Evolutionary conservation across 2,797 vertebrate species (phyloP).

Genomic region (Taenioides sp.): DNA sequence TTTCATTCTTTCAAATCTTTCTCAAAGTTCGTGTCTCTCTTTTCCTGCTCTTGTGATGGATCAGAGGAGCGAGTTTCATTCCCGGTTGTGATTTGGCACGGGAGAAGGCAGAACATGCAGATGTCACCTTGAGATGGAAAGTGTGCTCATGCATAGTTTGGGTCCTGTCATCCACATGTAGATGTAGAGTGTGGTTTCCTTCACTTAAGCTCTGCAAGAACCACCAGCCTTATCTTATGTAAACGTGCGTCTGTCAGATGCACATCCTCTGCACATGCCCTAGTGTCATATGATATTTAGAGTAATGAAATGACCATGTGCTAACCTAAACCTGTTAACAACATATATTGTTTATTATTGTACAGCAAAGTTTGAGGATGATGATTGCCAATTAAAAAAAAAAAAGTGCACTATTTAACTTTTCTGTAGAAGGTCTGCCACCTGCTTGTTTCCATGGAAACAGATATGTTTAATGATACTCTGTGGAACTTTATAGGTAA

Average conservation of each 20-base stretch:
- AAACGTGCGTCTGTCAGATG: background rate
- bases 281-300: background rate
- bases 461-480: too few relatives aligned
- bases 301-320: background rate
- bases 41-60: conserved; percentile 36
- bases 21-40: conserved; percentile 34
- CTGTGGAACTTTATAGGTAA: too few relatives aligned
- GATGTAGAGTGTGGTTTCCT: conserved; percentile 15
- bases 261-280: background rate
- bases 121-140: conserved; percentile 62
- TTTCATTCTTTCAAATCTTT: conserved; percentile 54
- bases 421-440: too few relatives aligned
- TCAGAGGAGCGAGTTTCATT: conserved; percentile 50
- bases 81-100: conserved; percentile 40
- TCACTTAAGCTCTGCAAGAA: background rate
- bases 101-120: conserved; percentile 24
- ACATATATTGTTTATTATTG: background rate
- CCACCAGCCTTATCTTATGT: background rate
- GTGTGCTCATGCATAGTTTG: conserved; percentile 50
- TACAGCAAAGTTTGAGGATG: background rate
- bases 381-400: background rate
- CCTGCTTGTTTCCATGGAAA: too few relatives aligned
- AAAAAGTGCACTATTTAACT: too few relatives aligned
- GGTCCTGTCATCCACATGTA: conserved; percentile 25
- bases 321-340: background rate